Conservation (phyloP, 2,888 invertebrate species). For the Taphrorychus bicolor region DNA sequence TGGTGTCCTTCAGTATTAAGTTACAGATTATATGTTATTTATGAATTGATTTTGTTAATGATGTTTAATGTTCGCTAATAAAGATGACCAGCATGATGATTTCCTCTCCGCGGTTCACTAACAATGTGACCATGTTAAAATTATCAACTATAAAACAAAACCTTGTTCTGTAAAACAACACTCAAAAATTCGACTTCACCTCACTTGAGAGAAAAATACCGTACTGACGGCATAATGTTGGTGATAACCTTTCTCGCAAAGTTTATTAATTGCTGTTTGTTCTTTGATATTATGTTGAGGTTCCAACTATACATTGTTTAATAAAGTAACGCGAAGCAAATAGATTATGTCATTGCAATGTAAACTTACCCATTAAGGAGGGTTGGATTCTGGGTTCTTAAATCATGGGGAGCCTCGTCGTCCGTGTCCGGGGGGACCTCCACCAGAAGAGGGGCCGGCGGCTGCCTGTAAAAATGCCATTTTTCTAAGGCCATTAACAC, state of each 20-base stretch:
- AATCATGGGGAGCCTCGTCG: constrained; percentile 50
- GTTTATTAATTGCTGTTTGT: neutral
- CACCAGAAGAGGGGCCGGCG: constrained; percentile 44
- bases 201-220: neutral
- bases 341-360: neutral
- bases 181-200: too few species aligned
- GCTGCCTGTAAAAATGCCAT: constrained; percentile 36
- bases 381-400: constrained; percentile 55
- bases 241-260: neutral
- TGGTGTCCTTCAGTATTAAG: constrained; percentile 7
- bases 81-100: too few species aligned
- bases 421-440: constrained; percentile 41
- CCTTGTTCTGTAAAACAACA: too few species aligned
- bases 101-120: too few species aligned
- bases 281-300: neutral
- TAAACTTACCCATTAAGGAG: constrained; percentile 59
- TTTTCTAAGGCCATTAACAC: neutral
- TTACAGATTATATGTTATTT: neutral
- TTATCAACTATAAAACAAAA: too few species aligned
- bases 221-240: neutral
- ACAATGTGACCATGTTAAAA: too few species aligned
- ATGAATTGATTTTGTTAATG: too few species aligned
- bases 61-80: too few species aligned
- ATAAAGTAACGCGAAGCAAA: neutral
- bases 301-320: neutral